Conservation (phyloP, 2,113 vertebrate species). For the Gasterosteus aculeatus region DNA sequence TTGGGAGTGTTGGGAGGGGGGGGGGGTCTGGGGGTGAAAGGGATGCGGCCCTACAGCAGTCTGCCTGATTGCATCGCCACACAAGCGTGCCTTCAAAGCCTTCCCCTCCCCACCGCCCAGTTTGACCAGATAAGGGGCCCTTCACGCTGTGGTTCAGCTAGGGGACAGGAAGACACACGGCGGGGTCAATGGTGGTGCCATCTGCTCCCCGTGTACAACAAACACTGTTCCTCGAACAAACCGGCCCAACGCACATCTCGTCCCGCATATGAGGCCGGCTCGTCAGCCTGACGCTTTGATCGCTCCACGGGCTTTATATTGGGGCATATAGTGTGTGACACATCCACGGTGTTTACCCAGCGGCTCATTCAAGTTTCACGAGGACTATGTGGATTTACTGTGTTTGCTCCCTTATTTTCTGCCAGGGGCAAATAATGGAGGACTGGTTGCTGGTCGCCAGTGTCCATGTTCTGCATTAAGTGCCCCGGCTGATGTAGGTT, state of each 20-base stretch:
- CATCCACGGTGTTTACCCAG: conserved; percentile 45
- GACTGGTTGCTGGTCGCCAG: conserved; percentile 6
- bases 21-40: not conserved
- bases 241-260: conserved; percentile 39
- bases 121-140: conserved; percentile 82
- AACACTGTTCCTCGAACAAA: conserved; percentile 60
- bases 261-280: conserved; percentile 11
- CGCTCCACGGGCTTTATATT: conserved; percentile 34
- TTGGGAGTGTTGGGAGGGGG: not conserved
- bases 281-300: conserved; percentile 28
- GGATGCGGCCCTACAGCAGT: conserved; percentile 63
- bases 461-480: conserved; percentile 51
- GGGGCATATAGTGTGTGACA: conserved; percentile 43
- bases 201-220: conserved; percentile 63
- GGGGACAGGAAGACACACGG: conserved; percentile 78
- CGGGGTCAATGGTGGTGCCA: conserved; percentile 77
- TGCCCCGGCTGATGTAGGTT: conserved; percentile 44
- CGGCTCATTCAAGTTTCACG: conserved; percentile 37
- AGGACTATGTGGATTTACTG: conserved; percentile 40
- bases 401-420: conserved; percentile 31
- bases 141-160: conserved; percentile 76
- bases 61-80: conserved; percentile 82
- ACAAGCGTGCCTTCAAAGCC: conserved; percentile 82
- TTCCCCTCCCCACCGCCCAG: conserved; percentile 75
- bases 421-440: conserved; percentile 23